Conservation (phyloP, 2,888 invertebrate species). For the Pediacus dermestoides region DNA sequence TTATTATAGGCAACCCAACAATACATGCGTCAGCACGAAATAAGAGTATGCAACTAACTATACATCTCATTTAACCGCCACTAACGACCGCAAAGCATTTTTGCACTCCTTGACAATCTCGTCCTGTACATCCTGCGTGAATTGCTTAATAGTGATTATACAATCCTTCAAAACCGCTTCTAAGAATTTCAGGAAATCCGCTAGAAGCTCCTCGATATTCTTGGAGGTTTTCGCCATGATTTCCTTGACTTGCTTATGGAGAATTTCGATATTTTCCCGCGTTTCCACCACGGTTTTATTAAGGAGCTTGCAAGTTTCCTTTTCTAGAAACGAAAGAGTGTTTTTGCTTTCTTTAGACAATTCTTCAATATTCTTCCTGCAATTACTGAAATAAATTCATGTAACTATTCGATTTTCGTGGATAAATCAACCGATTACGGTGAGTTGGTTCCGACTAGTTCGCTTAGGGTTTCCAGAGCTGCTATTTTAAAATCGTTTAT, state of each 20-base stretch:
- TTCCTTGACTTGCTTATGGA: constrained; percentile 1
- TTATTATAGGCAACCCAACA: too few species aligned
- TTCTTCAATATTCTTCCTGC: too few species aligned
- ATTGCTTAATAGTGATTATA: not conserved
- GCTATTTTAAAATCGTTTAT: constrained; percentile 1
- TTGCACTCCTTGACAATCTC: too few species aligned
- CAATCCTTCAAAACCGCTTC: not conserved
- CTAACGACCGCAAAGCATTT: too few species aligned
- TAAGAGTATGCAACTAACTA: too few species aligned
- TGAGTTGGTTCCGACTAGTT: not conserved
- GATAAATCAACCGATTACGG: not conserved
- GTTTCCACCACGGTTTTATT: not conserved
- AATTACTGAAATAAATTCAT: too few species aligned
- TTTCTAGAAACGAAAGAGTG: too few species aligned
- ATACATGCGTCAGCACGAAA: too few species aligned
- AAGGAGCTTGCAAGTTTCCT: not conserved
- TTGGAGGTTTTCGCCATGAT: not conserved
- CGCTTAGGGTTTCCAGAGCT: not conserved
- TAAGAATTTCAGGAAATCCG: not conserved
- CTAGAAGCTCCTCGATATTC: not conserved
- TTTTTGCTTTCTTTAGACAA: too few species aligned
- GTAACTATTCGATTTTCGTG: not conserved
- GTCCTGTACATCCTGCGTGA: not conserved
- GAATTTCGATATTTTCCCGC: not conserved
- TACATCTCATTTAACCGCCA: too few species aligned